Evolutionary conservation across 1,140 invertebrate genomes (phyloP), one percentile per base, ranked within the genome.

Genomic region (Cephus cinctus): DNA sequence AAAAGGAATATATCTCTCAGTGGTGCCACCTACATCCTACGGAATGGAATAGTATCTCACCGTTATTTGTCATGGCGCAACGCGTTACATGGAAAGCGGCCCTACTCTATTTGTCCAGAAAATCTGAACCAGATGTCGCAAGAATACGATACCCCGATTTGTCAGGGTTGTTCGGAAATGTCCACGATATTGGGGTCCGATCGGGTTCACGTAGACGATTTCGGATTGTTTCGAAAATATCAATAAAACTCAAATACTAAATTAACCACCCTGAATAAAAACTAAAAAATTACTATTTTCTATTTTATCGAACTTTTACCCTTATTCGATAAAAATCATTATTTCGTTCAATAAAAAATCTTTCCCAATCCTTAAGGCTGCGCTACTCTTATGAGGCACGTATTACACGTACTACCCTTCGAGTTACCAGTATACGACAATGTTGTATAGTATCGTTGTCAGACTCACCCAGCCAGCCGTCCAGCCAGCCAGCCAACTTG

Each of bases 61-160:
- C 45, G 40, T 38, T 45, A 56, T 53, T 50, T 46, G 43, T 45
- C 43, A n/a, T n/a, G n/a, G n/a, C n/a, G n/a, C n/a, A n/a, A n/a
- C n/a, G n/a, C n/a, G n/a, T n/a, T n/a, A 46, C 49, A 47, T 22
- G 45, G n/a, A 32, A 47, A 47, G 20, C 20, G 38, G 35, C 48
- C 38, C 47, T 27, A 30, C 25, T 25, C 22, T 22, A 48, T 34
- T 16, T 25, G 19, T 42, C 46, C 25, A 48, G 48, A 48, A 51
- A 51, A 53, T 50, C 35, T 39, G 43, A 39, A 42, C 46, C 56
- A 56, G 56, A 58, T 54, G 56, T 52, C 44, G 14, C 14, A 36
- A 18, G 19, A 36, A 44, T 18, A 30, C 12, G 27, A 23, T 31
- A 44, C 23, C 23, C 20, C 42, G 42, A 44, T 44, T 44, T 44